Evolutionary conservation across 53 echinoderm and acorn worm genomes (phyloP).

Genomic region (Temnopleurus reevesii): DNA sequence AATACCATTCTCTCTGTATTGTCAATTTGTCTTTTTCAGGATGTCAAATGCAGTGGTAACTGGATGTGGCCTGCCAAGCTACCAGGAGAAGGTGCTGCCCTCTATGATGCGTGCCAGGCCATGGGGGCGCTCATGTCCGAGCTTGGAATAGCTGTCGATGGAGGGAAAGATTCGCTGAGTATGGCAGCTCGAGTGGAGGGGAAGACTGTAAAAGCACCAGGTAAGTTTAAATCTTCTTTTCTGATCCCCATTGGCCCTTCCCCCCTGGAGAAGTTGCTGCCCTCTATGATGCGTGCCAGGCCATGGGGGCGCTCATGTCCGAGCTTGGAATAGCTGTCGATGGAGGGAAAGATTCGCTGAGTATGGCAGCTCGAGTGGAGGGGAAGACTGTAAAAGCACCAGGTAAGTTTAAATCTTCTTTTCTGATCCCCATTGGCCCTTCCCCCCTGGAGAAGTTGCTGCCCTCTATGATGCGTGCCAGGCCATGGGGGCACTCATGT

Average conservation of each 20-base stretch:
- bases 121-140: slow-evolving; percentile 93
- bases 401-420: slow-evolving; percentile 63
- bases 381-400: slow-evolving; percentile 87
- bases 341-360: slow-evolving; percentile 92
- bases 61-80: slow-evolving; percentile 99
- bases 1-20: not conserved
- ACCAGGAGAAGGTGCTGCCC: slow-evolving; percentile 92
- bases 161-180: slow-evolving; percentile 94
- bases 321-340: slow-evolving; percentile 85
- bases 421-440: too few relatives aligned
- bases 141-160: slow-evolving; percentile 90
- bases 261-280: slow-evolving; percentile 93
- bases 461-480: slow-evolving; percentile 82
- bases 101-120: slow-evolving; percentile 90
- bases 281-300: slow-evolving; percentile 81
- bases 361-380: slow-evolving; percentile 93
- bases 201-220: slow-evolving; percentile 95
- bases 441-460: slow-evolving; percentile 94
- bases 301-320: slow-evolving; percentile 91
- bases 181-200: slow-evolving; percentile 93
- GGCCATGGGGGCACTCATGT: slow-evolving; percentile 92
- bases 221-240: slow-evolving; percentile 49
- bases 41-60: slow-evolving; percentile 97
- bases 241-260: too few relatives aligned
- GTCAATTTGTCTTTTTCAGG: slow-evolving; percentile 39